phyloP scores from a whole-genome alignment of 2,888 invertebrate genomes.

The Plusia festucae region DNA sequence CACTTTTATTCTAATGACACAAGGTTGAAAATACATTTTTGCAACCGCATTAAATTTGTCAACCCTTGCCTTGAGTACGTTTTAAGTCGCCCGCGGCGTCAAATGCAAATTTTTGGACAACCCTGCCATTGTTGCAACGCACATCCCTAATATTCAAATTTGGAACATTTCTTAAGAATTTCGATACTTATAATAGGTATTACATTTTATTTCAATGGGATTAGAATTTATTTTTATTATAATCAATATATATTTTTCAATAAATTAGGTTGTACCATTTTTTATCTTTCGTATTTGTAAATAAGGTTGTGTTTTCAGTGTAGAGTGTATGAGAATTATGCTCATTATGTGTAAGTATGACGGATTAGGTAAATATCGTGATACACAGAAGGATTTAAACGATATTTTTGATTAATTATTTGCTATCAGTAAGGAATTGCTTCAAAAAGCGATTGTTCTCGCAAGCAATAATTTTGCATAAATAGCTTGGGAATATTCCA shows the following conservation, averaged over 20 bases:
- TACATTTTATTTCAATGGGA: slow-evolving; percentile 23
- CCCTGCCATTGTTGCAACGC: slow-evolving; percentile 54
- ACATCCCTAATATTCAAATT: slow-evolving; percentile 28
- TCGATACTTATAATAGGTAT: slow-evolving; percentile 22
- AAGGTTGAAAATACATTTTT: slow-evolving; percentile 43
- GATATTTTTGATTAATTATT: slow-evolving; percentile 78
- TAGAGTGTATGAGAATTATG: slow-evolving; percentile 36
- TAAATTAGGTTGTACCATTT: neutral
- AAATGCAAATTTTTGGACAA: slow-evolving; percentile 76
- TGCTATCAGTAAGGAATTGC: slow-evolving; percentile 65
- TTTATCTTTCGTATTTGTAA: neutral
- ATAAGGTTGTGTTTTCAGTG: slow-evolving; percentile 27
- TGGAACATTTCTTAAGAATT: slow-evolving; percentile 37
- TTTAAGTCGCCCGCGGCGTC: slow-evolving; percentile 75
- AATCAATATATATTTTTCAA: neutral
- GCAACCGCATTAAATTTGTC: slow-evolving; percentile 42
- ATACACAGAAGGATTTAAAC: slow-evolving; percentile 55
- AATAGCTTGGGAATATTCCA: slow-evolving; percentile 62
- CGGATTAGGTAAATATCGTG: slow-evolving; percentile 78
- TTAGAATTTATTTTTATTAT: slow-evolving; percentile 21
- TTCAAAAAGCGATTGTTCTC: slow-evolving; percentile 65
- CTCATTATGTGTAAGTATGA: slow-evolving; percentile 64
- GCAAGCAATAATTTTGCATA: slow-evolving; percentile 68
- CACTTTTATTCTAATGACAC: slow-evolving; percentile 34
- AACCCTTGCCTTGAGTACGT: slow-evolving; percentile 60